Base-by-base conservation (phyloP, 2,113 vertebrate species). In the Echinops telfairi region DNA sequence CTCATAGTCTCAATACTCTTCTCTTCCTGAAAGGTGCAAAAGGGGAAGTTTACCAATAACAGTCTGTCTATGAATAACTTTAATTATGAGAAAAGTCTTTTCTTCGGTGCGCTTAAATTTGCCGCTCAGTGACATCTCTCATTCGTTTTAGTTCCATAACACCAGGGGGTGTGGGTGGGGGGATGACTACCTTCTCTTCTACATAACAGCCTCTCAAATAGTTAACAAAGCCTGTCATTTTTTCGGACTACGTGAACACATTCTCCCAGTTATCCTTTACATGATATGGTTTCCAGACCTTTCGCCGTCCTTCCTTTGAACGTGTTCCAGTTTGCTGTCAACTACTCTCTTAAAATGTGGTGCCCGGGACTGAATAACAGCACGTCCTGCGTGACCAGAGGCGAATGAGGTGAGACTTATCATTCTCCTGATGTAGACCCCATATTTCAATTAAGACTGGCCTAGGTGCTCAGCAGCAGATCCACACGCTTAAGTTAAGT, bases 311-410 rank as follows among this genome's bases (percentile, higher is more conserved):
- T 11, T 91, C 76, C 87, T 94, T 92, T 91, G 94, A 95, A 94
- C 57, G 40, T 2, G 70, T 83, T 95, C 87, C 96, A 97, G 78
- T 94, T 91, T 57, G 33, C 92, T 89, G 93, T 96, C 91, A 96
- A 87, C 75, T 83, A 94, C 29, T 36, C 82, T 89, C 60, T 88
- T 94, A 87, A 95, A 94, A 91, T 79, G 68, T 83, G 75, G 66
- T 87, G 78, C 86, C 71, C 33, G 64, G 83, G 84, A 85, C 78
- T 91, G 78, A 31, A 47, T 9, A 73, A 38, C 12, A 89, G 84
- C 87, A 85, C 91, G 89, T 95, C 79, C 93, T 75, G 3, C 23
- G 57, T 80, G 38, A 91, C 73, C 15, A 0, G 84, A 53, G 36
- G 77, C 0, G 7, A 93, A n/a, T 4, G 71, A 86, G 25, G 53